A percentile compares a stretch with the other conserved stretches of the same genome.
Evolutionary conservation across 2,797 vertebrate species (phyloP).

Genomic region (Aphelocoma californica): DNA sequence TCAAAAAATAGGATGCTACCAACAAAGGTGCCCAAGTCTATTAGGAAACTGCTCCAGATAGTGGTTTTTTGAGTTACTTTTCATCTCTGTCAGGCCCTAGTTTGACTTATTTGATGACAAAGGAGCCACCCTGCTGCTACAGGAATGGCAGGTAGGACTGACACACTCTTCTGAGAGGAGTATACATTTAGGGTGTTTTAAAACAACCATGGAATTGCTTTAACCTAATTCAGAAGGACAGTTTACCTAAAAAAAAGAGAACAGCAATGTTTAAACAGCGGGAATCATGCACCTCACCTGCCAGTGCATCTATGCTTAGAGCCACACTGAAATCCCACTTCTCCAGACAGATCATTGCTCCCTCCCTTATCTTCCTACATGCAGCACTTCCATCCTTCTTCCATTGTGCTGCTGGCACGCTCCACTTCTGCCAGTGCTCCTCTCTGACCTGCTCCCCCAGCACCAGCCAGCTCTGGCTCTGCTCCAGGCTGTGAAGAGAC

Average conservation of each 20-base stretch:
- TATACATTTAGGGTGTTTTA: background rate
- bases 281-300: background rate
- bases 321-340: background rate
- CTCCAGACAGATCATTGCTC: background rate
- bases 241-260: background rate
- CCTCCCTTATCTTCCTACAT: background rate
- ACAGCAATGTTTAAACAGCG: background rate
- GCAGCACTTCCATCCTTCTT: background rate
- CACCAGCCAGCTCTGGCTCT: background rate
- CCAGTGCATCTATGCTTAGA: background rate
- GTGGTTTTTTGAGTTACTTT: background rate
- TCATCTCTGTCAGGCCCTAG: background rate
- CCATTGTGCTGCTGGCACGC: background rate
- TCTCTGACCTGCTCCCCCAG: background rate
- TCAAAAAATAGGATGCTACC: background rate
- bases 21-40: background rate
- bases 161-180: background rate
- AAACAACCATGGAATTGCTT: background rate
- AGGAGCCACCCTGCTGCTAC: background rate
- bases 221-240: background rate
- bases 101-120: background rate
- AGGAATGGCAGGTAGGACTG: background rate
- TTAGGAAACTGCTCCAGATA: background rate
- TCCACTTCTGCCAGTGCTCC: background rate
- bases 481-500: background rate